Evolutionary conservation across 1,140 invertebrate species (phyloP), one percentile per base, ranked within the genome.

Genomic region (Tigriopus japonicus): DNA sequence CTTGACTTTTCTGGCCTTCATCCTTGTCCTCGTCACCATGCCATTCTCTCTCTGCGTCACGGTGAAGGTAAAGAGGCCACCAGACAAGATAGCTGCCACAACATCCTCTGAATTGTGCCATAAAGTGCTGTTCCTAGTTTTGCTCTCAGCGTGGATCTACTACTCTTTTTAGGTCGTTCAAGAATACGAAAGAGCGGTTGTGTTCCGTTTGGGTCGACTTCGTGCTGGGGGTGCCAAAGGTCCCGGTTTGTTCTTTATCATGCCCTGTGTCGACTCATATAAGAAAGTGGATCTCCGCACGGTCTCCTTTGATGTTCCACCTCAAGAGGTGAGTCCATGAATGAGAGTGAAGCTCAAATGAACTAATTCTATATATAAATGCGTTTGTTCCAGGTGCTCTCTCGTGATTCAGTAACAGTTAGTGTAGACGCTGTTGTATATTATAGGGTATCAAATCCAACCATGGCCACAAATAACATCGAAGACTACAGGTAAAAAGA

Each of bases 41-140:
- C 92, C 92, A 0, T 92, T 97, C 69, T 95, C 90, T 1, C 78
- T 95, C 1, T 86, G 90, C 69, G 79, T 95, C 41, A 95, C 89
- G 69, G 91, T 96, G 68, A 95, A 95, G 84, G 90, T 95, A 78
- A 78, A 21, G 45, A 49, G 45, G 45, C 45, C 10, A 12, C 10
- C 45, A 49, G n/a, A 49, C 45, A 49, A 21, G 45, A 49, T 49
- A 5, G 12, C 45, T 5, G n/a, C n/a, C 45, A 2, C 10, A 43
- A 10, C n/a, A 17, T 49, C 45, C 45, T 21, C n/a, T 49, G 45
- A 15, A 49, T 49, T 2, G 21, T 49, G 10, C 9, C 28, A 49
- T 49, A 15, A 49, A 21, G 45, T 49, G 45, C 3, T 21, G n/a
- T 49, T 3, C 3, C 21, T 10, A 12, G 2, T 6, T 21, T 21